These are phyloP conservation scores for Plagodis pulveraria DNA, from an alignment of 2,888 invertebrate genomes.

Conservation along the genomic window DNA sequence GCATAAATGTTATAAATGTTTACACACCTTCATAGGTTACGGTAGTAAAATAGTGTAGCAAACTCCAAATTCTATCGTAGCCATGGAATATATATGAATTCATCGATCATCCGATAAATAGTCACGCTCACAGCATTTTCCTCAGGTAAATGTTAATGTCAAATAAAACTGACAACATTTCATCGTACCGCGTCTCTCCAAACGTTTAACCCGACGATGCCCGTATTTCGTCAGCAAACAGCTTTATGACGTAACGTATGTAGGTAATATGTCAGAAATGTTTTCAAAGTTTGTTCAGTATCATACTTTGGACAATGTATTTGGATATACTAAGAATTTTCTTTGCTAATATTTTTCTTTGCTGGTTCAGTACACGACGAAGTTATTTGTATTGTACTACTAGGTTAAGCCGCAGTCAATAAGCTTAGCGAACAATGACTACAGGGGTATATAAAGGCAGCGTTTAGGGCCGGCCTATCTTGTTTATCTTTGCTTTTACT, in stretches of 20 bases:
- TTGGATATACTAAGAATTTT: constrained; percentile 24
- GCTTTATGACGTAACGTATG: constrained; percentile 31
- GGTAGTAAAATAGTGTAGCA: no score
- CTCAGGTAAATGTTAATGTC: constrained; percentile 45
- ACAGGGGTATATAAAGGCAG: constrained; percentile 16
- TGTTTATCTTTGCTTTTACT: constrained; percentile 20
- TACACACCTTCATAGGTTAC: no score
- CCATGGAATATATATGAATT: no score
- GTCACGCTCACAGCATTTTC: constrained; percentile 39
- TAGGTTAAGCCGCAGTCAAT: constrained; percentile 20
- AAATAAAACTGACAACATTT: constrained; percentile 25
- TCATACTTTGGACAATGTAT: constrained; percentile 20
- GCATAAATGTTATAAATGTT: no score
- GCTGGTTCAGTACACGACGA: constrained; percentile 7
- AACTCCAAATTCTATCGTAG: no score
- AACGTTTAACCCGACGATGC: constrained; percentile 20
- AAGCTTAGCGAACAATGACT: constrained; percentile 23
- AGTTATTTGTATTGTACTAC: constrained; percentile 25
- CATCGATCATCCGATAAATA: no score
- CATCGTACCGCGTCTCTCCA: constrained; percentile 17
- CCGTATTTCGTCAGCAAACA: constrained; percentile 30
- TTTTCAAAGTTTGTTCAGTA: constrained; percentile 31
- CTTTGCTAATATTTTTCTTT: constrained; percentile 16
- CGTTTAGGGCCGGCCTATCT: constrained; percentile 18
- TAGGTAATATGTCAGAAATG: constrained; percentile 32